Percentiles rank a stretch among this genome's conserved stretches.
These are phyloP conservation scores for Nowickia ferox DNA, from an alignment of 2,888 invertebrate genomes.

Conservation along the genomic window DNA sequence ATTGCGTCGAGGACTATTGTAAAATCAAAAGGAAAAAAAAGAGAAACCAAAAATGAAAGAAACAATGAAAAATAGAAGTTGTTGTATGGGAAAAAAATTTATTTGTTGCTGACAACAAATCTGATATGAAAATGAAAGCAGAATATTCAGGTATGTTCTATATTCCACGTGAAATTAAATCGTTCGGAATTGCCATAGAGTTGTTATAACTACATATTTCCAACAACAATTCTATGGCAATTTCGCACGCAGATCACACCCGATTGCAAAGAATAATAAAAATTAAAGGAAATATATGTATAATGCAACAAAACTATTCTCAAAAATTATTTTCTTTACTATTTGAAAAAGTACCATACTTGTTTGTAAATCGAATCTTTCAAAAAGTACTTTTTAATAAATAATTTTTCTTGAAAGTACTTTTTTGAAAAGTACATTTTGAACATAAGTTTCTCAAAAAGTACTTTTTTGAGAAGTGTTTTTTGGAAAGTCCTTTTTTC, in stretches of 20 bases:
- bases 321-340: no score
- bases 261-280: no score
- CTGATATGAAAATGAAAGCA: slow-evolving; percentile 4
- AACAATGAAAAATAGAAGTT: slow-evolving; percentile 33
- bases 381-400: background rate
- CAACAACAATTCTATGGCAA: no score
- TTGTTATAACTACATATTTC: no score
- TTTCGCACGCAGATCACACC: no score
- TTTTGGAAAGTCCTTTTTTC: no score
- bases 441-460: background rate
- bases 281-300: background rate
- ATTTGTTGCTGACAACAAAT: background rate
- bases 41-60: slow-evolving; percentile 2
- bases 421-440: background rate
- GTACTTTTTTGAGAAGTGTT: background rate
- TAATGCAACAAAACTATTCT: no score
- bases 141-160: no score
- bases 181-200: no score
- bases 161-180: no score
- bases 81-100: background rate
- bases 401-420: background rate
- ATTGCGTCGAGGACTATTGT: slow-evolving; percentile 76
- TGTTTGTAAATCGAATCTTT: background rate
- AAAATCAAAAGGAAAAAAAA: slow-evolving; percentile 37
- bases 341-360: background rate